A percentile compares a stretch with the other conserved stretches of the same genome.
These are phyloP conservation scores for Pelobates cultripes DNA, from an alignment of 2,797 vertebrate genomes.

Conservation along the genomic window DNA sequence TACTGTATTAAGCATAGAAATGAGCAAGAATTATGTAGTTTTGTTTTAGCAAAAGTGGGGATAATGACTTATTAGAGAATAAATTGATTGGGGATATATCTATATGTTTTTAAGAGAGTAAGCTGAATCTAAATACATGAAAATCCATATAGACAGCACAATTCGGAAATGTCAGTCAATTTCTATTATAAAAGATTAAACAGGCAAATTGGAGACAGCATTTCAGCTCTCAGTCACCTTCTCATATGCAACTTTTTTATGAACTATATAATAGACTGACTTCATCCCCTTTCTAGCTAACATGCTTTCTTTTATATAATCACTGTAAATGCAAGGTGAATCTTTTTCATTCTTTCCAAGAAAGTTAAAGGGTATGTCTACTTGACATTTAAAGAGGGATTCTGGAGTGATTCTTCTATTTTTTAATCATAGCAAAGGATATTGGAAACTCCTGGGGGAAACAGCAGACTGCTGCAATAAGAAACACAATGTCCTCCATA, in stretches of 20 bases:
- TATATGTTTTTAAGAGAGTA: too few species aligned
- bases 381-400: constrained; percentile 45
- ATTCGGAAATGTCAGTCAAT: not conserved
- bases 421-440: constrained; percentile 43
- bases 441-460: constrained; percentile 33
- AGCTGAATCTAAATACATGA: too few species aligned
- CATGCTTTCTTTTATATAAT: not conserved
- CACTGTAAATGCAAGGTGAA: not conserved
- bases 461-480: constrained; percentile 24
- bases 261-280: not conserved
- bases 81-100: too few species aligned
- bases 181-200: not conserved
- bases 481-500: constrained; percentile 29
- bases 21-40: too few species aligned
- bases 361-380: constrained; percentile 26
- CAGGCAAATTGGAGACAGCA: not conserved
- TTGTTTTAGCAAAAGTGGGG: too few species aligned
- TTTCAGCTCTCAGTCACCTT: not conserved
- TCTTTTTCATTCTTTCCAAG: constrained; percentile 16
- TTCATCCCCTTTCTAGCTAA: not conserved
- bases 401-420: constrained; percentile 45
- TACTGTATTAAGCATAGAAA: too few species aligned
- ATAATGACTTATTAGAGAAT: too few species aligned
- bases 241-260: not conserved
- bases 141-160: not conserved